Evolutionary conservation across 2,888 invertebrate species (phyloP), one percentile per base, ranked within the genome.

Genomic region (Phengaris arion): DNA sequence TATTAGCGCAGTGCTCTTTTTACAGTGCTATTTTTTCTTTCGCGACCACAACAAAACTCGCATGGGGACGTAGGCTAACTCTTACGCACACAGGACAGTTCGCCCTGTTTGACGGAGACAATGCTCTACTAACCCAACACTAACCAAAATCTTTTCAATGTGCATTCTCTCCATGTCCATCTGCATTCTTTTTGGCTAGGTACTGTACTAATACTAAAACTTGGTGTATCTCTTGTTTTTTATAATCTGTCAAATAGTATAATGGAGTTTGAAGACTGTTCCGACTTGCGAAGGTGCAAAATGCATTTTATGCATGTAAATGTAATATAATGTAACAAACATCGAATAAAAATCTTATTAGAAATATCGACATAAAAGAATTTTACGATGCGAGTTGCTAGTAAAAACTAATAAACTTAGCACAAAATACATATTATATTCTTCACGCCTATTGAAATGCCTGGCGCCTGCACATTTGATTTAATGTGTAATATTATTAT

Each of bases 261-360:
- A 72, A 72, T 72, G 54, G 54, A 72, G 72, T 72, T 54, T 72
- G 72, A 72, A 72, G 72, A 72, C 54, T 72, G 70, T 22, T 51
- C 35, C 12, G 52, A 54, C 7, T 13, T 13, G 51, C 54, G 13
- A 64, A 64, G 2, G 10, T 59, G 15, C 0, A 35, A 35, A 64
- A 35, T 64, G 64, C 13, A 64, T 64, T 64, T 64, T 35, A 64
- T 64, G 45, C 12, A 8, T 57, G 9, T 15, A 22, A 59, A 22
- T 45, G 64, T 64, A 6, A 64, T 64, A 8, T 59, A 35, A 64
- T 64, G 10, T 59, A 35, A 64, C 35, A 45, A 35, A 64, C 64
- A 64, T 64, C 64, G 64, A 64, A 64, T 64, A 52, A 52, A 52
- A 10, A 52, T 52, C 13, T 64, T 64, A 64, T 64, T 22, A 9